Percentiles rank a stretch among this genome's conserved stretches.
Evolutionary conservation across 2,888 invertebrate genomes (phyloP).

Genomic region (Mesorhabditis sp.): DNA sequence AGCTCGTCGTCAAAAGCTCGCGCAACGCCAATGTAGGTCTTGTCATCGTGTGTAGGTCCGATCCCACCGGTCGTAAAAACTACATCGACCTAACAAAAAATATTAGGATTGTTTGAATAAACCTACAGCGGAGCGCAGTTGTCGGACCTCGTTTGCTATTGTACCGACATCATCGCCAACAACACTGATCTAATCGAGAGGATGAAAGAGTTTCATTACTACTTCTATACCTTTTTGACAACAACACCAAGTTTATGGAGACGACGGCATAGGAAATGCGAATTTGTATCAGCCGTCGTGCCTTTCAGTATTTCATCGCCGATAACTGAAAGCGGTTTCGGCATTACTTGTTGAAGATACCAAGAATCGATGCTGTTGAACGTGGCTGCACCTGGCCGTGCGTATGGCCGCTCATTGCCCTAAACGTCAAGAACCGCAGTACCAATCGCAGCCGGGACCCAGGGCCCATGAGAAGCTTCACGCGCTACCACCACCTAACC

Average conservation of each 20-base stretch:
- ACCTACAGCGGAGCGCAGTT: constrained; percentile 12
- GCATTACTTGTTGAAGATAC: neutral
- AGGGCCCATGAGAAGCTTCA: no score
- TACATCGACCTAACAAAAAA: constrained; percentile 48
- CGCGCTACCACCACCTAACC: no score
- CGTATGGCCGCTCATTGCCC: no score
- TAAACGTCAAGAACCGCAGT: no score
- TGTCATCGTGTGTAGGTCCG: constrained; percentile 76
- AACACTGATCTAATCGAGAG: constrained; percentile 64
- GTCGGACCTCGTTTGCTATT: constrained; percentile 68
- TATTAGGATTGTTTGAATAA: neutral
- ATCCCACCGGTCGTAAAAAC: constrained; percentile 76
- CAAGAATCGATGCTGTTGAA: neutral
- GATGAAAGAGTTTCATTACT: neutral
- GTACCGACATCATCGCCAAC: constrained; percentile 69
- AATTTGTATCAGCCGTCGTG: constrained; percentile 71
- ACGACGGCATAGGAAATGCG: constrained; percentile 67
- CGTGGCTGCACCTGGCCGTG: no score
- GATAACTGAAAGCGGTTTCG: constrained; percentile 63
- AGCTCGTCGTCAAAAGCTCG: constrained; percentile 61
- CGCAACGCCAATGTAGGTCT: constrained; percentile 71
- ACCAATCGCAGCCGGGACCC: no score
- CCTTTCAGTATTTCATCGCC: constrained; percentile 77
- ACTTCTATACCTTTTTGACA: constrained; percentile 63
- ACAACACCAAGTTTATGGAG: constrained; percentile 69